Base-by-base conservation (phyloP, 2,797 vertebrate genomes). In the Moxostoma hubbsi region DNA sequence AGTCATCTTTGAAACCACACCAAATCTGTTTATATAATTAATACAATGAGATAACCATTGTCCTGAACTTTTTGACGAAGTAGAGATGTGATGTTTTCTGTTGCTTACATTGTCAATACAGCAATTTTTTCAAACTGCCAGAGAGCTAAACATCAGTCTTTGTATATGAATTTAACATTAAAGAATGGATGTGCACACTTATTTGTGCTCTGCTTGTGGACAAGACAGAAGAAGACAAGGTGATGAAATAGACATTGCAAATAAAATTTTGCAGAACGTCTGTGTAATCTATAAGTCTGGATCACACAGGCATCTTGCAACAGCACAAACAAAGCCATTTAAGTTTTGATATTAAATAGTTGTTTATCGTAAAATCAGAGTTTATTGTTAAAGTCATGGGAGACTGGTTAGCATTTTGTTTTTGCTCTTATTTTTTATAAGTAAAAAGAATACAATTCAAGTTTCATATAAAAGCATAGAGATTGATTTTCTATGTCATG, bases 181-280 rank as follows among this genome's bases (percentile, higher is more conserved):
- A 4, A 36, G 36, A 36, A 36, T 36, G 36, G 36, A 36, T 36
- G 36, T 36, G 36, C 36, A 36, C 36, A 36, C 36, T 36, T 36
- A 4, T 36, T 36, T 36, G 36, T 36, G 36, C 36, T 36, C 36
- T 36, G 36, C 36, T 36, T 36, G 36, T 36, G 36, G 36, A 36
- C 36, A 36, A 36, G 36, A 36, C 36, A 36, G 4, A 36, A 36
- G 36, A 36, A 36, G 36, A 36, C 36, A 36, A 36, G 36, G 36
- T 36, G 36, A 36, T 91, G 86, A 95, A 88, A 82, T 93, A 94
- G 77, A 94, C 82, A n/a, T 94, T 94, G 75, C 94, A 75, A 94
- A 89, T 76, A 88, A 86, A 93, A 94, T 94, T 73, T 88, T 92
- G 88, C 89, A 86, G 84, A 82, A 36, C 0, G 67, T 79, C 79